Percentiles rank a stretch among this genome's conserved stretches.
Evolutionary conservation across 2,113 vertebrate species (phyloP).

Genomic region (Porphyrio hochstetteri): DNA sequence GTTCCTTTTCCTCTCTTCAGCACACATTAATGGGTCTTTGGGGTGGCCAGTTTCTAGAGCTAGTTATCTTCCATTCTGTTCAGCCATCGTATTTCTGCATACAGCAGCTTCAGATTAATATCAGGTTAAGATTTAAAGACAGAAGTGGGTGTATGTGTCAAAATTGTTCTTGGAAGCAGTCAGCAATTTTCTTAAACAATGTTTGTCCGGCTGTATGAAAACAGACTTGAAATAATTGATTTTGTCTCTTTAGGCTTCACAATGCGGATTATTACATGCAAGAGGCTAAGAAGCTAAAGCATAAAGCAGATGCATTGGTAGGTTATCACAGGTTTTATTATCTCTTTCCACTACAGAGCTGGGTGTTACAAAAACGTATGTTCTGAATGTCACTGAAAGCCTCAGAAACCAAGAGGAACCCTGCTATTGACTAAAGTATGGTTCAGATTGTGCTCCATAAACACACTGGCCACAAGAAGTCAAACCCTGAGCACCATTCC

Average conservation of each 20-base stretch:
- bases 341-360: background rate
- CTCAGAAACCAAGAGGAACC: background rate
- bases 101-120: constrained; percentile 15
- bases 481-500: background rate
- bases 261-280: constrained; percentile 95
- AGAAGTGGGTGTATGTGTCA: background rate
- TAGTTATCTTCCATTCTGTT: constrained; percentile 35
- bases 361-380: background rate
- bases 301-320: constrained; percentile 96
- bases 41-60: constrained; percentile 7
- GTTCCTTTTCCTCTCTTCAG: constrained; percentile 30
- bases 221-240: constrained; percentile 16
- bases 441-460: background rate
- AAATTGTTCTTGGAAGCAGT: constrained; percentile 18
- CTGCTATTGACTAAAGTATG: background rate
- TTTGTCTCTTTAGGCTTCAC: constrained; percentile 84
- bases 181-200: background rate
- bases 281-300: constrained; percentile 94
- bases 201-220: background rate
- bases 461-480: background rate
- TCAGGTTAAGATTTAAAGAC: constrained; percentile 24
- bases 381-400: background rate
- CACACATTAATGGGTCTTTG: constrained; percentile 32
- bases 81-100: constrained; percentile 26
- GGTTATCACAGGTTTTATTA: background rate